Conservation (phyloP, 2,888 invertebrate species). For the Calameuta idolon region DNA sequence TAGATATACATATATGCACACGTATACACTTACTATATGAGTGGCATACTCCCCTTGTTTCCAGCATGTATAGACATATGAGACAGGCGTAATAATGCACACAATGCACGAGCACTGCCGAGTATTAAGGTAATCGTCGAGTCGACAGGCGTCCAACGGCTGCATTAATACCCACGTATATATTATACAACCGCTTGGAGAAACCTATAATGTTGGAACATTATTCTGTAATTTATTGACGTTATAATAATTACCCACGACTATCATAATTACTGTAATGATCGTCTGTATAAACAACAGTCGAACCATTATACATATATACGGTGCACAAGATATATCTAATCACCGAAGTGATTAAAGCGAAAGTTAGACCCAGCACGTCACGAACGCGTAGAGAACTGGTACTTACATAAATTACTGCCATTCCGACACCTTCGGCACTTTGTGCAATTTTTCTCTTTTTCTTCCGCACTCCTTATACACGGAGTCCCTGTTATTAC, state of each 20-base stretch:
- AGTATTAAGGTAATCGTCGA: slow-evolving; percentile 39
- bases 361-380: slow-evolving; percentile 30
- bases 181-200: slow-evolving; percentile 37
- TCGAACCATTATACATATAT: slow-evolving; percentile 10
- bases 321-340: slow-evolving; percentile 30
- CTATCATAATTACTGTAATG: slow-evolving; percentile 46
- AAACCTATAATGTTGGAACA: slow-evolving; percentile 45
- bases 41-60: slow-evolving; percentile 1
- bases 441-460: slow-evolving; percentile 23
- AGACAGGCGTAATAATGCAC: slow-evolving; percentile 37
- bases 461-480: slow-evolving; percentile 19
- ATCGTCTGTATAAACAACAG: slow-evolving; percentile 45
- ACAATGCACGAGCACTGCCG: slow-evolving; percentile 33
- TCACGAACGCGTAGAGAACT: slow-evolving; percentile 16
- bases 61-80: slow-evolving; percentile 12
- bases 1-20: not conserved
- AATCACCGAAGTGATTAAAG: slow-evolving; percentile 36
- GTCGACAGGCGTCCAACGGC: slow-evolving; percentile 35
- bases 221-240: slow-evolving; percentile 47
- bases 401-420: slow-evolving; percentile 34
- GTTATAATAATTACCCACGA: slow-evolving; percentile 45
- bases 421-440: slow-evolving; percentile 31
- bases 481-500: not conserved
- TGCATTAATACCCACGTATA: slow-evolving; percentile 41
- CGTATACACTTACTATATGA: not conserved